A percentile compares a stretch with the other conserved stretches of the same genome.
Evolutionary conservation across 2,113 vertebrate species (phyloP).

Genomic region (Phalacrocorax pelagicus): DNA sequence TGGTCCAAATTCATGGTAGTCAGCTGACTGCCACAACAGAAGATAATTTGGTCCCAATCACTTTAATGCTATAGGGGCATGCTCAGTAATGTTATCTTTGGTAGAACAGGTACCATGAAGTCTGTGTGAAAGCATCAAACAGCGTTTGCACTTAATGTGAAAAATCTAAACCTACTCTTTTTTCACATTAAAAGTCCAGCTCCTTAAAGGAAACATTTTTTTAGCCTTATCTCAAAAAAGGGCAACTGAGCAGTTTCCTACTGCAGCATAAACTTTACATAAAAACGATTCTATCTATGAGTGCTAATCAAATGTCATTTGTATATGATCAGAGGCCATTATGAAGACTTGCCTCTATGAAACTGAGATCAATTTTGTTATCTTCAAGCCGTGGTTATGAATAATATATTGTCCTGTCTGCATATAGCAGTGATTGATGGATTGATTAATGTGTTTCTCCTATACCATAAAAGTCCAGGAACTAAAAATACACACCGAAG

Average conservation of each 20-base stretch:
- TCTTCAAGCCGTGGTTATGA: not conserved
- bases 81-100: not conserved
- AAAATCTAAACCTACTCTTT: not conserved
- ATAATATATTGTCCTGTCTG: not conserved
- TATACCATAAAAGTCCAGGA: not conserved
- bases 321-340: not conserved
- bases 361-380: conserved; percentile 10
- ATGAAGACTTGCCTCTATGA: not conserved
- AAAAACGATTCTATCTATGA: conserved; percentile 7
- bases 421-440: not conserved
- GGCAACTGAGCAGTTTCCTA: not conserved
- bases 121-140: not conserved
- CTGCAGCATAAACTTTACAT: not conserved
- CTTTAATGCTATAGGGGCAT: not conserved
- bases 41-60: not conserved
- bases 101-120: not conserved
- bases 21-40: not conserved
- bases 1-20: not conserved
- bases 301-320: conserved; percentile 17
- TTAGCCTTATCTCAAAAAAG: conserved; percentile 8
- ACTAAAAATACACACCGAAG: not conserved
- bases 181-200: not conserved
- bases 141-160: not conserved
- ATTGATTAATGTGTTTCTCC: not conserved
- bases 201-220: not conserved